Conservation (phyloP, 1,140 invertebrate species). For the Lanistes nyassanus region DNA sequence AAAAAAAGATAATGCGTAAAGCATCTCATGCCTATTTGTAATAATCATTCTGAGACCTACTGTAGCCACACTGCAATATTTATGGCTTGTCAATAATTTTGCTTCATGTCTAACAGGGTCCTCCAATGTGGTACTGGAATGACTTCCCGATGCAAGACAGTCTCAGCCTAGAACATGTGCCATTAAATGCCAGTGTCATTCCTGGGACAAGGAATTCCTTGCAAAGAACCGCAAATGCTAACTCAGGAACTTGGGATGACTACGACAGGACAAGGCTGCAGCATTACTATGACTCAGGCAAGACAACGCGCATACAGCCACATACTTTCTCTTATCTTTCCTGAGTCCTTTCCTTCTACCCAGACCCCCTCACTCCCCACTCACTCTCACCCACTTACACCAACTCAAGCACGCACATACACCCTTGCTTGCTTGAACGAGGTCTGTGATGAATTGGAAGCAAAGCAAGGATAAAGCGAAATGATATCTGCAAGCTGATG, state of each 20-base stretch:
- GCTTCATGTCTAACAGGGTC: slow-evolving; percentile 31
- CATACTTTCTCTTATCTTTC: not conserved
- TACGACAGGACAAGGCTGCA: not conserved
- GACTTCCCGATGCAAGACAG: slow-evolving; percentile 29
- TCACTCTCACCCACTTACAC: slow-evolving; percentile 7
- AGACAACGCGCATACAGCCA: not conserved
- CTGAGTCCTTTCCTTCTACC: not conserved
- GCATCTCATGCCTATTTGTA: not conserved
- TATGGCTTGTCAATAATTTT: not conserved
- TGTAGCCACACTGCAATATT: not conserved
- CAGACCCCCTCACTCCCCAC: slow-evolving; percentile 12
- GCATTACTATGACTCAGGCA: not conserved
- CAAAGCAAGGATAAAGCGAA: too few species aligned
- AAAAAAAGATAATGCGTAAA: not conserved
- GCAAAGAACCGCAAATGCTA: not conserved
- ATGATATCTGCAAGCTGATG: too few species aligned
- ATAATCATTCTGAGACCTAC: not conserved
- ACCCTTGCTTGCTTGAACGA: too few species aligned
- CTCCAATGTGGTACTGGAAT: slow-evolving; percentile 54
- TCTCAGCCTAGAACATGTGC: slow-evolving; percentile 42
- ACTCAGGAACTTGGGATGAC: not conserved
- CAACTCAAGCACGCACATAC: slow-evolving; percentile 4
- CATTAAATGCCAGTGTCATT: slow-evolving; percentile 42
- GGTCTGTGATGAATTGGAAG: too few species aligned
- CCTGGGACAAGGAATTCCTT: slow-evolving; percentile 31